Conservation (phyloP, 2,888 invertebrate genomes). For the Gymnocheta viridis region DNA sequence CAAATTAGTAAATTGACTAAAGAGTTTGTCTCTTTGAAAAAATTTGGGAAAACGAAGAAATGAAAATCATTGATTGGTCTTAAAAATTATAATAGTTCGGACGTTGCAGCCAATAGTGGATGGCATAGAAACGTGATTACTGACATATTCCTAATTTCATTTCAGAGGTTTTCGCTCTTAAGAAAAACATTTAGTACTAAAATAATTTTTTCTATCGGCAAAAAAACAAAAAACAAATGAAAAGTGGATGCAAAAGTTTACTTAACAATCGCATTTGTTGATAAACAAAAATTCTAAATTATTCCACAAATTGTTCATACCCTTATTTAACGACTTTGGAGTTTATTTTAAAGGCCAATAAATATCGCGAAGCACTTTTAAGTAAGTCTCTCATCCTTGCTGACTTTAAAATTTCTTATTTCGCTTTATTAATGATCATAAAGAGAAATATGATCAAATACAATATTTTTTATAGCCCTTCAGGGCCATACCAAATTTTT, state of each 20-base stretch:
- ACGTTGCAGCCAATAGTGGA: too few species aligned
- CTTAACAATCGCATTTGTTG: too few species aligned
- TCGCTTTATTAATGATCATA: conserved; percentile 10
- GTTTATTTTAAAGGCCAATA: conserved; percentile 1
- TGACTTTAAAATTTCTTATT: conserved; percentile 10
- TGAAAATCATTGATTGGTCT: too few species aligned
- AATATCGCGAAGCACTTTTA: background rate
- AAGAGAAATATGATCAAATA: conserved; percentile 40
- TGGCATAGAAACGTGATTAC: too few species aligned
- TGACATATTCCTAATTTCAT: too few species aligned
- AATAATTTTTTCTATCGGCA: too few species aligned
- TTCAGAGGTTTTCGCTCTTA: too few species aligned
- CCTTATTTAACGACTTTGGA: background rate
- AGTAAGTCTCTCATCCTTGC: conserved; percentile 24
- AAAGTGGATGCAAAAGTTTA: too few species aligned
- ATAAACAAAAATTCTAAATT: background rate
- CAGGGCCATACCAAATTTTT: background rate
- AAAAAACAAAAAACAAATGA: background rate
- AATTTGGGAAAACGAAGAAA: background rate
- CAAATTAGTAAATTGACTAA: too few species aligned
- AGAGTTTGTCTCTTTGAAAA: too few species aligned
- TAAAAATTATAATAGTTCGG: too few species aligned
- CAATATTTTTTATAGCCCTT: background rate
- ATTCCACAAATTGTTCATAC: background rate
- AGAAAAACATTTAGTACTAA: too few species aligned